Conservation (phyloP, 1,140 invertebrate genomes). For the Chironomus striatipennis region DNA sequence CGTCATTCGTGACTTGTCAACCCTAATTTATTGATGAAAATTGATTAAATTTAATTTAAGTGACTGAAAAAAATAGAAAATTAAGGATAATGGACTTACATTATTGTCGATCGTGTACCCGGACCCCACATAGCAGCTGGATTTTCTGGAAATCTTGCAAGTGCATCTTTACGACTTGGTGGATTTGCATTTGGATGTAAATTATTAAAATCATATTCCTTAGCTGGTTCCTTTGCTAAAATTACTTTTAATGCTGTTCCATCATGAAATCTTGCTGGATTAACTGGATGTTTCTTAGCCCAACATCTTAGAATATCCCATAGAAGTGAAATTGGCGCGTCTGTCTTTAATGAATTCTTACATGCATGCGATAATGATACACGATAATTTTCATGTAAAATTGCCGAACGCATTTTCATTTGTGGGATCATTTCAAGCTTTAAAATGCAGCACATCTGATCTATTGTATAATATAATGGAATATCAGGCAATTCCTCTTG, state of each 20-base stretch:
- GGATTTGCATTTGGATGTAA: slow-evolving; percentile 70
- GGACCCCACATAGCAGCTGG: slow-evolving; percentile 84
- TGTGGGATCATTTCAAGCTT: slow-evolving; percentile 57
- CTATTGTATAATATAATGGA: slow-evolving; percentile 80
- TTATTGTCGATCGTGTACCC: slow-evolving; percentile 59
- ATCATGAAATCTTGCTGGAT: slow-evolving; percentile 44
- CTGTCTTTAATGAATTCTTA: slow-evolving; percentile 85
- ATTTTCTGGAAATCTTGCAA: slow-evolving; percentile 79
- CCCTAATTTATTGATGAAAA: slow-evolving; percentile 24
- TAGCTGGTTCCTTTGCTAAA: slow-evolving; percentile 43
- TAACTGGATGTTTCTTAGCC: slow-evolving; percentile 59
- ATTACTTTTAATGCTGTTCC: slow-evolving; percentile 50
- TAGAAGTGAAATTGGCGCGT: slow-evolving; percentile 75
- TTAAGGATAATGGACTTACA: slow-evolving; percentile 43
- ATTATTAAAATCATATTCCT: slow-evolving; percentile 53
- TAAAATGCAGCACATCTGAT: slow-evolving; percentile 52
- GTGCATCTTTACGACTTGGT: slow-evolving; percentile 57
- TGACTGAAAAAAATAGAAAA: neutral
- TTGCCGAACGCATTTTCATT: slow-evolving; percentile 69
- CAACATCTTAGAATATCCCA: slow-evolving; percentile 91
- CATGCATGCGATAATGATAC: slow-evolving; percentile 89
- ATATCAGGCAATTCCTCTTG: slow-evolving; percentile 71
- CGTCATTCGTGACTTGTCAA: neutral
- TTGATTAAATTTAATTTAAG: neutral
- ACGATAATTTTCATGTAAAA: slow-evolving; percentile 85